phyloP scores from a whole-genome alignment of 2,797 vertebrate species.

The Gallinago nigripennis region DNA sequence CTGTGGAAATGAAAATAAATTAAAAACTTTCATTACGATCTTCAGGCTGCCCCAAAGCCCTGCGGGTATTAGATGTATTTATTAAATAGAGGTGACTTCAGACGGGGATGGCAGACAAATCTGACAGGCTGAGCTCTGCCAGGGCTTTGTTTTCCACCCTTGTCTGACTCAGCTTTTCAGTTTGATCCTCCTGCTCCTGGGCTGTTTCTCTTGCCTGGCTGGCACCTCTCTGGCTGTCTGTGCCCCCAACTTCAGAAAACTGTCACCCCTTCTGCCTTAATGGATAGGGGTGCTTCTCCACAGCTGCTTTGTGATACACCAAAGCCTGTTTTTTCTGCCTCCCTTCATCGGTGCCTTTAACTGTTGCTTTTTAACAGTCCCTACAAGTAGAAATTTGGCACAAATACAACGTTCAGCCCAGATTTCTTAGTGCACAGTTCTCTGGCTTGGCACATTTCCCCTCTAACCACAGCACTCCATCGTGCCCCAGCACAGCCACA shows the following conservation, averaged over 20 bases:
- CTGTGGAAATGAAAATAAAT: conserved; percentile 33
- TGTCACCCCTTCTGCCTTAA: background rate
- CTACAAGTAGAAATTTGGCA: background rate
- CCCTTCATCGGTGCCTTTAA: background rate
- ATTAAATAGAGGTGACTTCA: background rate
- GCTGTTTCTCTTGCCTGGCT: background rate
- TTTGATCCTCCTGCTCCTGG: background rate
- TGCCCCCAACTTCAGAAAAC: background rate
- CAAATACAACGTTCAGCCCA: background rate
- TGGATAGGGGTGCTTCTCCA: background rate
- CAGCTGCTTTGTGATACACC: background rate
- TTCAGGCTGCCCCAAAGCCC: background rate
- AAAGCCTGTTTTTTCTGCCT: background rate
- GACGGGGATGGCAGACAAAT: background rate
- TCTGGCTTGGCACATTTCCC: background rate
- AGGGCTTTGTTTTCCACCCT: conserved; percentile 16
- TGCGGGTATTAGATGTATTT: background rate
- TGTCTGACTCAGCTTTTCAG: conserved; percentile 42
- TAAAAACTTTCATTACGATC: background rate
- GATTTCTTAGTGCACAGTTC: background rate
- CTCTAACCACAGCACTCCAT: background rate
- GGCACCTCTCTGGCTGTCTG: background rate
- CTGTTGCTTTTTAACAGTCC: background rate
- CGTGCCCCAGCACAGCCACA: background rate
- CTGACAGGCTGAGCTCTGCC: conserved; percentile 17